Evolutionary conservation across 2,113 vertebrate species (phyloP), one percentile per base, ranked within the genome.

Genomic region (Amia ocellicauda): DNA sequence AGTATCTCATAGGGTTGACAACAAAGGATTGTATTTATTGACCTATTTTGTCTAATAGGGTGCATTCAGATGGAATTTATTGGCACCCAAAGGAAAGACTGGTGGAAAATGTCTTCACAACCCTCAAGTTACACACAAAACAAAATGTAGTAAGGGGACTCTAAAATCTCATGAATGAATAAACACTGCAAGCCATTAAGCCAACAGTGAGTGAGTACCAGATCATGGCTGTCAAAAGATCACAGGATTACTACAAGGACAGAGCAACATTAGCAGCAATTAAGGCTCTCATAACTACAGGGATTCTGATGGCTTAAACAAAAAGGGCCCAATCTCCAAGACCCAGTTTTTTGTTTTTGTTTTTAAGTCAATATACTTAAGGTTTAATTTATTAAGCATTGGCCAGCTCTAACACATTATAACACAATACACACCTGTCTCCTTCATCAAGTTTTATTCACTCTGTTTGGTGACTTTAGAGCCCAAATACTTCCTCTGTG

Each of bases 261-360:
- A 40, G 20, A 63, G 40, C 3, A 4, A 19, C 52, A 47, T 14
- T 27, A 19, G 27, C 41, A 20, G 36, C 52, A 22, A 10, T 57
- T 17, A 54, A 4, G 31, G 14, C 31, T 41, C 49, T 8, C 14
- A 17, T 62, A 58, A 58, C 42, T 41, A 43, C 58, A 10, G 42
- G 3, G 42, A 28, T 67, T 51, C 62, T 41, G 56, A 52, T 63
- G 62, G 64, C 72, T 47, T 8, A 40, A 42, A 28, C 43, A 23
- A 61, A 53, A 0, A 14, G 29, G 47, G 57, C 67, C 43, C 45
- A 60, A 1, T 7, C 11, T 36, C 31, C 11, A 7, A 36, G 31
- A 36, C 31, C 31, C 11, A n/a, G n/a, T n/a, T n/a, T n/a, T n/a
- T n/a, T n/a, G n/a, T n/a, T n/a, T n/a, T n/a, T n/a, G n/a, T n/a